Evolutionary conservation across 2,113 vertebrate genomes (phyloP).

Genomic region (Cryptoleucopteryx plumbea): DNA sequence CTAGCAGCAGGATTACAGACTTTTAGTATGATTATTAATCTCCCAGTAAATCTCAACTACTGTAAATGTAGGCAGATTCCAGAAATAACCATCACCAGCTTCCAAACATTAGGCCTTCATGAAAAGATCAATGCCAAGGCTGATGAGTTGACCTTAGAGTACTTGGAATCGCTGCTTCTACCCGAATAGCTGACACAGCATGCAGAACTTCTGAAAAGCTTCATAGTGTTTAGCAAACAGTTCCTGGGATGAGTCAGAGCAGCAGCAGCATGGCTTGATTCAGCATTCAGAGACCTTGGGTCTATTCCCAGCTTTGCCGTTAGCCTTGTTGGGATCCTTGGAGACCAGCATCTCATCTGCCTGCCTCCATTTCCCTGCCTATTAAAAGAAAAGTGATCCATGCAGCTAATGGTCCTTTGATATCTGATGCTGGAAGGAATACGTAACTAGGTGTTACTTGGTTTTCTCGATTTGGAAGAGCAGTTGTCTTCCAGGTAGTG

Average conservation of each 20-base stretch:
- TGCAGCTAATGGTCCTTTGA: not conserved
- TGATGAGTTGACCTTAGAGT: not conserved
- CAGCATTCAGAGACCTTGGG: not conserved
- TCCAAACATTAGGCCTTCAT: not conserved
- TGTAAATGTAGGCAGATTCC: not conserved
- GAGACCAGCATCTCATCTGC: not conserved
- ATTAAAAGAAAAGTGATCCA: not conserved
- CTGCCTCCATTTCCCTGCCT: not conserved
- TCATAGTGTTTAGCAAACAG: not conserved
- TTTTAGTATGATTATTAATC: not conserved
- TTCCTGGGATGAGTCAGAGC: not conserved
- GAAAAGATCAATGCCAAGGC: not conserved
- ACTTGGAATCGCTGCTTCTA: not conserved
- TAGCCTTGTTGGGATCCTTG: not conserved
- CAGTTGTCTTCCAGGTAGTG: not conserved
- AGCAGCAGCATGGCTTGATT: not conserved
- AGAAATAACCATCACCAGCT: not conserved
- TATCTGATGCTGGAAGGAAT: not conserved
- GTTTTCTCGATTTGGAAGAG: not conserved
- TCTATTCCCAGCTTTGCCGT: not conserved
- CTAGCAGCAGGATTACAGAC: not conserved
- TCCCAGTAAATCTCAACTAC: not conserved
- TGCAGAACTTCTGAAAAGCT: not conserved
- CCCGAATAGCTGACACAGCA: not conserved
- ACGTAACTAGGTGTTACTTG: rapidly evolving